A percentile compares a stretch with the other conserved stretches of the same genome.
These are phyloP conservation scores for Plodia interpunctella DNA, from an alignment of 1,140 invertebrate species.

Conservation along the genomic window DNA sequence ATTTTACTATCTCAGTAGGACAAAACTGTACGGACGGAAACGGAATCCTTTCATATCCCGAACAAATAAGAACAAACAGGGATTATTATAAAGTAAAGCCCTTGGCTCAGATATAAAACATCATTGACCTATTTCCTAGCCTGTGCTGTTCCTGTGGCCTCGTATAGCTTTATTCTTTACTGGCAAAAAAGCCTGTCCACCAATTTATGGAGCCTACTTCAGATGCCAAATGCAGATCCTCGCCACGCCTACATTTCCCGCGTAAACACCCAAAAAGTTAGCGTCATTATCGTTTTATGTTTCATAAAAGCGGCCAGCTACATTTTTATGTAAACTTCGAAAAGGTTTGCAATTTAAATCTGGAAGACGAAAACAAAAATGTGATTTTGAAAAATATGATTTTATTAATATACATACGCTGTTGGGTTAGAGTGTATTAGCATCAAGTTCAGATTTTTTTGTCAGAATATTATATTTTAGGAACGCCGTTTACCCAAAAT, in stretches of 20 bases:
- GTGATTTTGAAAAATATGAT: no score
- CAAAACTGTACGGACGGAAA: background rate
- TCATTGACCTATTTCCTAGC: background rate
- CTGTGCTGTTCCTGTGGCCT: background rate
- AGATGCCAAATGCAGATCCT: slow-evolving; percentile 11
- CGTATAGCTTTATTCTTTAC: slow-evolving; percentile 2
- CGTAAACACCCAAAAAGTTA: background rate
- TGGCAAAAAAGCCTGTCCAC: slow-evolving; percentile 10
- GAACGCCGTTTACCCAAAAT: no score
- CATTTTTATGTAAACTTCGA: slow-evolving; percentile 1
- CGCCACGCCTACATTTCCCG: background rate
- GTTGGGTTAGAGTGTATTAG: no score
- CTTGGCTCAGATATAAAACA: slow-evolving; percentile 4
- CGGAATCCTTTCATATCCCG: background rate
- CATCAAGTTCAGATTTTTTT: no score
- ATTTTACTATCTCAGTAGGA: no score
- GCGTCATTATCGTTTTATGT: slow-evolving; percentile 1
- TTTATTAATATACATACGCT: no score
- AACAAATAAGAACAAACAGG: background rate
- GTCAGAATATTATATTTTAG: no score
- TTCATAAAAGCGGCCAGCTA: background rate
- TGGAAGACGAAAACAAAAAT: background rate
- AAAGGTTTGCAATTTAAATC: slow-evolving; percentile 1
- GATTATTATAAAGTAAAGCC: background rate
- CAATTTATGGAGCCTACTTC: slow-evolving; percentile 6